Conservation (phyloP, 2,888 invertebrate species). For the Morpho achilles region DNA sequence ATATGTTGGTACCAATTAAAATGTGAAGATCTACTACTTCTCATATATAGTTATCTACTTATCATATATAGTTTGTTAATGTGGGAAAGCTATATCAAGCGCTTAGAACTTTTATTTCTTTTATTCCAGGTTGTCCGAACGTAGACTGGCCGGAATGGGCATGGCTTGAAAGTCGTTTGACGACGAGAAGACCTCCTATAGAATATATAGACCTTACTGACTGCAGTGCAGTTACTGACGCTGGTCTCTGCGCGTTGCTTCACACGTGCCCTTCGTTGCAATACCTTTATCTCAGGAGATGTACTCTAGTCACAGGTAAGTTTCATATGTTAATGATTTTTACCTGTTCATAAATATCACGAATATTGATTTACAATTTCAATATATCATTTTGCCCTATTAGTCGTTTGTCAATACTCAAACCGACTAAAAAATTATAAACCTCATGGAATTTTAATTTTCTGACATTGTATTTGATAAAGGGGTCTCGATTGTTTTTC, state of each 20-base stretch:
- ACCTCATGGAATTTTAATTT: too few species aligned
- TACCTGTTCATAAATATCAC: too few species aligned
- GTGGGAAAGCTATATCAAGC: too few species aligned
- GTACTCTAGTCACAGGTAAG: conserved; percentile 90
- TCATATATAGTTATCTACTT: too few species aligned
- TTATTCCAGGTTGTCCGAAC: conserved; percentile 82
- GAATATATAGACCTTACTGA: conserved; percentile 95
- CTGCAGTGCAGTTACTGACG: conserved; percentile 90
- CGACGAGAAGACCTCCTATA: conserved; percentile 83
- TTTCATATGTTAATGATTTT: background rate
- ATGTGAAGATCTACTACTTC: too few species aligned
- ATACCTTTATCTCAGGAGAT: conserved; percentile 92
- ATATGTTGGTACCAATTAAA: too few species aligned
- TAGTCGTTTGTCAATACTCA: too few species aligned
- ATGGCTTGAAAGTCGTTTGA: conserved; percentile 79
- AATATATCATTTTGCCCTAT: too few species aligned
- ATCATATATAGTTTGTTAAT: too few species aligned
- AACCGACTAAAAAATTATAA: too few species aligned
- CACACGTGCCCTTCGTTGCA: conserved; percentile 92
- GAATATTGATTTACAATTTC: too few species aligned
- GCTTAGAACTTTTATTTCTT: background rate
- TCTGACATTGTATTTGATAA: background rate
- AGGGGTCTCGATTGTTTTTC: background rate
- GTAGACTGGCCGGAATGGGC: conserved; percentile 88
- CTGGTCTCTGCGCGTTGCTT: conserved; percentile 89